phyloP scores from a whole-genome alignment of 2,113 vertebrate species.

The Melanerpes formicivorus region DNA sequence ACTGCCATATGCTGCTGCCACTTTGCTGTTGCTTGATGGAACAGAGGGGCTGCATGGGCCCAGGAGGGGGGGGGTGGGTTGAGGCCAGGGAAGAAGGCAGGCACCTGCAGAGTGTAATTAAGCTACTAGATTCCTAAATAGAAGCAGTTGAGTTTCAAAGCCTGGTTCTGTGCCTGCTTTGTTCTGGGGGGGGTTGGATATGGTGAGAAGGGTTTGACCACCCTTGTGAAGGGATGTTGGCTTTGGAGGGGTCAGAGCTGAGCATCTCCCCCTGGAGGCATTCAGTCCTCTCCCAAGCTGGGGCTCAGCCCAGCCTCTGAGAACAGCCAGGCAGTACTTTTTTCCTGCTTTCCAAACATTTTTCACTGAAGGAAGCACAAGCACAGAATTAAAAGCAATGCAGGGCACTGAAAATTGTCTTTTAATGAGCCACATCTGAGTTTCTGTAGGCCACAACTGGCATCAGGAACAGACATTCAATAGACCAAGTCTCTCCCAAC shows the following conservation, averaged over 20 bases:
- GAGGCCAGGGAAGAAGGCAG: neutral
- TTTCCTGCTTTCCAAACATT: too few relatives aligned
- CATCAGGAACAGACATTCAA: too few relatives aligned
- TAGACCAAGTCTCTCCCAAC: too few relatives aligned
- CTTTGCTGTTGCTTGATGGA: conserved; percentile 57
- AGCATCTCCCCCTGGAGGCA: accelerated
- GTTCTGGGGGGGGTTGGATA: neutral
- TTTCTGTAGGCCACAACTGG: too few relatives aligned
- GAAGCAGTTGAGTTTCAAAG: conserved; percentile 36
- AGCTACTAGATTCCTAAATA: conserved; percentile 29
- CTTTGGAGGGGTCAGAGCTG: neutral
- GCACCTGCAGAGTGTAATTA: neutral
- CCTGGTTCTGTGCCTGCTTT: neutral
- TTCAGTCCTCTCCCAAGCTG: neutral
- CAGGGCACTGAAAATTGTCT: too few relatives aligned
- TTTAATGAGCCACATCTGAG: too few relatives aligned
- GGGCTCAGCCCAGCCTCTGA: too few relatives aligned
- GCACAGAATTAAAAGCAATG: too few relatives aligned
- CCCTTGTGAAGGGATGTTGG: accelerated
- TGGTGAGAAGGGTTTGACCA: accelerated
- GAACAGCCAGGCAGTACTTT: too few relatives aligned
- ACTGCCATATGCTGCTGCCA: neutral
- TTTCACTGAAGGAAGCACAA: too few relatives aligned
- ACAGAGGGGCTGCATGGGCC: conserved; percentile 30
- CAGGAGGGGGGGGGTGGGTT: conserved; percentile 43